phyloP scores from a whole-genome alignment of 1,140 invertebrate genomes.

The Drosophila arizonae region DNA sequence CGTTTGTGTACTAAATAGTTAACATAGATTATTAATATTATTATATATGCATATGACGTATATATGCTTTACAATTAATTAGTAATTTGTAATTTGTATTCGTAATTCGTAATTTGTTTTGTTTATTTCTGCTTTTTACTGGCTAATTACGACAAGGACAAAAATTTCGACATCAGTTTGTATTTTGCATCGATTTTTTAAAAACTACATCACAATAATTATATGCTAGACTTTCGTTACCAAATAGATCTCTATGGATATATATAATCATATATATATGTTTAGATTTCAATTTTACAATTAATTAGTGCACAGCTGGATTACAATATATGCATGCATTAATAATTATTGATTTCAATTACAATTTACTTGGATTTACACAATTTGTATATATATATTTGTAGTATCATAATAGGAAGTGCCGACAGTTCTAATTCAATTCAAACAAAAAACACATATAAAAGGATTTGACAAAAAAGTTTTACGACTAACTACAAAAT shows the following conservation, averaged over 20 bases:
- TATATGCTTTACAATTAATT: slow-evolving; percentile 36
- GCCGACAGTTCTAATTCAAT: slow-evolving; percentile 13
- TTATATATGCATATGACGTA: slow-evolving; percentile 30
- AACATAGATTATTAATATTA: slow-evolving; percentile 48
- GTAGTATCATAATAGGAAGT: slow-evolving; percentile 34
- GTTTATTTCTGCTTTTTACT: slow-evolving; percentile 11
- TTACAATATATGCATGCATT: slow-evolving; percentile 40
- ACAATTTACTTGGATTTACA: slow-evolving; percentile 12
- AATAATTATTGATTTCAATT: slow-evolving; percentile 23
- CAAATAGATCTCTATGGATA: slow-evolving; percentile 44
- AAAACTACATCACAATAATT: slow-evolving; percentile 83
- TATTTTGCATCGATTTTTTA: slow-evolving; percentile 63
- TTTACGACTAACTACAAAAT: slow-evolving; percentile 71
- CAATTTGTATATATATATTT: slow-evolving; percentile 2
- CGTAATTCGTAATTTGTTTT: slow-evolving; percentile 8
- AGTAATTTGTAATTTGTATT: slow-evolving; percentile 49
- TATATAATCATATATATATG: slow-evolving; percentile 28
- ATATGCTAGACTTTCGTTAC: slow-evolving; percentile 70
- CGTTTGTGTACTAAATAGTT: slow-evolving; percentile 63
- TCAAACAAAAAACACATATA: slow-evolving; percentile 36
- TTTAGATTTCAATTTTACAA: slow-evolving; percentile 17
- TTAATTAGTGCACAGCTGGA: slow-evolving; percentile 56
- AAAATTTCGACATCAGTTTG: slow-evolving; percentile 52
- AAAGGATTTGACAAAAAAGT: slow-evolving; percentile 32
- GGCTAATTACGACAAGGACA: slow-evolving; percentile 61